Conservation (phyloP, 2,113 vertebrate species). For the Pachycephala philippinensis region DNA sequence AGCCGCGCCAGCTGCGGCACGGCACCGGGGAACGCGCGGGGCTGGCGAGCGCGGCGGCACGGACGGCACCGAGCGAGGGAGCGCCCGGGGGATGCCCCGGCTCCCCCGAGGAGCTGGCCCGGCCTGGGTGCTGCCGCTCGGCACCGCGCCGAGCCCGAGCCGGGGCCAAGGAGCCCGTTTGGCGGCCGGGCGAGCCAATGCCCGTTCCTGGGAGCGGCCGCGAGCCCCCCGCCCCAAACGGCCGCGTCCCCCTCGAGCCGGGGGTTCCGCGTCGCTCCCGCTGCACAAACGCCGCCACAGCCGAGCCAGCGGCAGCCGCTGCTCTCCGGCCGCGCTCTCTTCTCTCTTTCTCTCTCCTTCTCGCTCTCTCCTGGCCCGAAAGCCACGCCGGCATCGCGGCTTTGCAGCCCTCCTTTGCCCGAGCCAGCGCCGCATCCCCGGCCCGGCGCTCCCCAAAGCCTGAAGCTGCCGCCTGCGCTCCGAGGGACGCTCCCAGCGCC, state of each 20-base stretch:
- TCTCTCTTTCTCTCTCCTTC: too few species aligned
- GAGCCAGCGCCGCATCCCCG: background rate
- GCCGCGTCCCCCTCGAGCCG: background rate
- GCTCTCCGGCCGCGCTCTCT: background rate
- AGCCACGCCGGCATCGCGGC: accelerated
- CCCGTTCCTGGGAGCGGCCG: background rate
- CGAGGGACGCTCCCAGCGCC: background rate
- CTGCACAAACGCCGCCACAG: background rate
- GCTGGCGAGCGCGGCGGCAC: background rate
- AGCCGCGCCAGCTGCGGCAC: background rate
- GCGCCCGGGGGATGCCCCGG: background rate
- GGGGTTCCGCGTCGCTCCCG: background rate
- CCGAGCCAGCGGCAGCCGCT: background rate
- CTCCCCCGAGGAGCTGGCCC: too few species aligned
- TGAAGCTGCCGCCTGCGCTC: background rate
- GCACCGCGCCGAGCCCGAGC: background rate
- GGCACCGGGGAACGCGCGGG: too few species aligned
- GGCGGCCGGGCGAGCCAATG: accelerated
- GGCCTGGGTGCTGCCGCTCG: background rate
- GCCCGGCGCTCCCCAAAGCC: accelerated
- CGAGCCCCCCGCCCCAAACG: background rate
- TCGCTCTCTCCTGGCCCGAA: too few species aligned
- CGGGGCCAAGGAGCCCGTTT: background rate
- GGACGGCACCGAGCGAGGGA: background rate
- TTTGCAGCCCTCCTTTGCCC: background rate